phyloP scores from a whole-genome alignment of 2,113 vertebrate genomes.

The Phocoena sinus region DNA sequence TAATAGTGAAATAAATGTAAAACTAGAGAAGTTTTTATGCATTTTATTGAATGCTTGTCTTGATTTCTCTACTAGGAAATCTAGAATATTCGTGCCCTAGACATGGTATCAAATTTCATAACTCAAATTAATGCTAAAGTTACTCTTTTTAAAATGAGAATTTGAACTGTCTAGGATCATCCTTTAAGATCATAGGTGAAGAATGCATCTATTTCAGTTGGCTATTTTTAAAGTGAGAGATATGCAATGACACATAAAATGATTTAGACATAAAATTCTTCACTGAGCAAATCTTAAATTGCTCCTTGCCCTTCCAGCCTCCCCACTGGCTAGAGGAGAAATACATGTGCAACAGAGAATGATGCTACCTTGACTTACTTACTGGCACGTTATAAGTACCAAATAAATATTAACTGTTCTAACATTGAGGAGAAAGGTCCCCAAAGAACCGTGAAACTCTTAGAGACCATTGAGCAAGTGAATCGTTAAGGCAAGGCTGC shows the following conservation, averaged over 20 bases:
- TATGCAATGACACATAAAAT: neutral
- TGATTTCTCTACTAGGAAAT: neutral
- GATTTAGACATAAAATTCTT: neutral
- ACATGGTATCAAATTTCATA: neutral
- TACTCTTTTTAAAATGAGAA: neutral
- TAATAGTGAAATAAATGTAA: neutral
- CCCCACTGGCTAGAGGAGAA: neutral
- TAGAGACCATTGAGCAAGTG: neutral
- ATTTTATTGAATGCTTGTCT: neutral
- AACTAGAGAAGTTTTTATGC: neutral
- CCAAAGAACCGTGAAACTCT: neutral
- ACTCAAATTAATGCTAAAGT: neutral
- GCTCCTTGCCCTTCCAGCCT: neutral
- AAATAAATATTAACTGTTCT: neutral
- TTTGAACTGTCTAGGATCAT: neutral
- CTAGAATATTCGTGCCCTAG: neutral
- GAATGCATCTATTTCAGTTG: neutral
- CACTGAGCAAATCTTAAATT: neutral
- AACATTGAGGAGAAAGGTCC: neutral
- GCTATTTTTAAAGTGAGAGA: neutral
- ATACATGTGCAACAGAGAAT: neutral
- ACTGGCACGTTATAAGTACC: neutral
- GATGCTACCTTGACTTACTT: neutral
- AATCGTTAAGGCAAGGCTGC: accelerated
- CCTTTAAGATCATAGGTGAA: neutral